Conservation (phyloP, 2,113 vertebrate genomes). For the Scolopax mira region DNA sequence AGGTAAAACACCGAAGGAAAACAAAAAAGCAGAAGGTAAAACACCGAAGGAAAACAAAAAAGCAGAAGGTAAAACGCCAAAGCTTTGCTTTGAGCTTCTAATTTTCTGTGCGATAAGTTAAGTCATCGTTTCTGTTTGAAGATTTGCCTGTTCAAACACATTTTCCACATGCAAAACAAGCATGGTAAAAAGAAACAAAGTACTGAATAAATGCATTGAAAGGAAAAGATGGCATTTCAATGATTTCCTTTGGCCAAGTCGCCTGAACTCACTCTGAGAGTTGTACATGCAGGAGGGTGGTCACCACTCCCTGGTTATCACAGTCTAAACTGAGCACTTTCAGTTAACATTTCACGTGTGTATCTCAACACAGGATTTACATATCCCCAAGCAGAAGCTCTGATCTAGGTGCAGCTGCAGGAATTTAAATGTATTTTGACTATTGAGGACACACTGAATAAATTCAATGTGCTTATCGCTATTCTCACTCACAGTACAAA, state of each 20-base stretch:
- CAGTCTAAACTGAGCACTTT: accelerated
- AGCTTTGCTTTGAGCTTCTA: background rate
- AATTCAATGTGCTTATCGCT: accelerated
- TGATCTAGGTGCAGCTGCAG: background rate
- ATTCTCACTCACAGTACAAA: background rate
- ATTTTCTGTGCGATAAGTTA: background rate
- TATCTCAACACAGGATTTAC: background rate
- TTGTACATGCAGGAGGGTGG: background rate
- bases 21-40: background rate
- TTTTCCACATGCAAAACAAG: background rate
- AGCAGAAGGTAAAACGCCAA: background rate
- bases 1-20: background rate
- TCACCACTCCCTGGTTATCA: accelerated
- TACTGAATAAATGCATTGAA: background rate
- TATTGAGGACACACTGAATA: background rate
- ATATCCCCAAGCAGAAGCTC: background rate
- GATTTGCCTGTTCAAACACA: background rate
- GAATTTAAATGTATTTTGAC: background rate
- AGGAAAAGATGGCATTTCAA: background rate
- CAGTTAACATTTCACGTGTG: accelerated
- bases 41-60: too few species aligned
- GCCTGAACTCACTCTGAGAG: background rate
- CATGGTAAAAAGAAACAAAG: background rate
- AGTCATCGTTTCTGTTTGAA: background rate
- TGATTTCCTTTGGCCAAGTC: background rate